These are phyloP conservation scores for Lepilemur septentrionalis DNA, from an alignment of 2,797 vertebrate genomes.

Conservation along the genomic window DNA sequence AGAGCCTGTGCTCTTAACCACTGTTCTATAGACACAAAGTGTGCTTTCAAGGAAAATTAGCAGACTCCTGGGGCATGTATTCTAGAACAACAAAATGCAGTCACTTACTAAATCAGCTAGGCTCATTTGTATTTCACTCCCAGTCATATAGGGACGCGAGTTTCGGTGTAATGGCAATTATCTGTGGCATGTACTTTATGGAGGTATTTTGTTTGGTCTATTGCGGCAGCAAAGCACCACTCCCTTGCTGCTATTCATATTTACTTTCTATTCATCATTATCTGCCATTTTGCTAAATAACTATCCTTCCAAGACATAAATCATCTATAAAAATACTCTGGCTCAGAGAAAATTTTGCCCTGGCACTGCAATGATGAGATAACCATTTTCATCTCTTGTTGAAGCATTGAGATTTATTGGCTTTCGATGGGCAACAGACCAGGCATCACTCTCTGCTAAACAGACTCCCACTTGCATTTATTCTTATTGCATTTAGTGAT, in stretches of 20 bases:
- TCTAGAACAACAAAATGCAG: constrained; percentile 34
- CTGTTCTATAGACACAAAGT: background rate
- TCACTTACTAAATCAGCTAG: constrained; percentile 40
- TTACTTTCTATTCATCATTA: constrained; percentile 95
- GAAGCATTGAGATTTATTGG: constrained; percentile 97
- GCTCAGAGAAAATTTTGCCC: constrained; percentile 88
- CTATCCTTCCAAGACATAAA: constrained; percentile 89
- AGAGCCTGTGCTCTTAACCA: background rate
- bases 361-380: constrained; percentile 92
- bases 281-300: constrained; percentile 90
- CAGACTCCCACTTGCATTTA: constrained; percentile 95
- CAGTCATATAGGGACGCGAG: constrained; percentile 69
- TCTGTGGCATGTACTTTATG: constrained; percentile 81
- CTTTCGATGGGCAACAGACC: constrained; percentile 93
- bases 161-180: constrained; percentile 83
- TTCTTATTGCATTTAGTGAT: constrained; percentile 94
- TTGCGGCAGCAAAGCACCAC: constrained; percentile 77
- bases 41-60: constrained; percentile 63
- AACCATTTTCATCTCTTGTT: constrained; percentile 93
- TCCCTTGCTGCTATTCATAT: constrained; percentile 92
- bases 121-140: constrained; percentile 72
- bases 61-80: constrained; percentile 49
- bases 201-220: constrained; percentile 81
- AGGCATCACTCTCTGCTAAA: constrained; percentile 94
- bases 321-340: constrained; percentile 90